Evolutionary conservation across 2,113 vertebrate genomes (phyloP).

Genomic region (Galeopterus variegatus): DNA sequence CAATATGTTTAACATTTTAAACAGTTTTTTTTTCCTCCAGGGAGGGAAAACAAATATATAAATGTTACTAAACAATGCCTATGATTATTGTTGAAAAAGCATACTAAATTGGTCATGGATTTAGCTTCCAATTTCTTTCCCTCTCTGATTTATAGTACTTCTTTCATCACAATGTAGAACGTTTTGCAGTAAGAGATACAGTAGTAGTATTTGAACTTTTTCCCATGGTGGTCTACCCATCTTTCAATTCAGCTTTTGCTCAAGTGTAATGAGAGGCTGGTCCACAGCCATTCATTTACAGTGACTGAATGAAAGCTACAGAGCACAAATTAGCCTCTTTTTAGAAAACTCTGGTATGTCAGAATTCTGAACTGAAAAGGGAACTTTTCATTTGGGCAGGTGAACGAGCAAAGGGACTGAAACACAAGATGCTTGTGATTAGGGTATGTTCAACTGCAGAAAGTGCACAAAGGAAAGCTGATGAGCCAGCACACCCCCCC

Average conservation of each 20-base stretch:
- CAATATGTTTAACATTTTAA: not conserved
- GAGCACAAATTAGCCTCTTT: conserved; percentile 35
- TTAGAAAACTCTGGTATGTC: not conserved
- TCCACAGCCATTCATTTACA: conserved; percentile 11
- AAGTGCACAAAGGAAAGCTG: conserved; percentile 86
- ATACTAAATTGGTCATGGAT: conserved; percentile 51
- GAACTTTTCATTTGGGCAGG: conserved; percentile 62
- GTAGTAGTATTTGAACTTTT: conserved; percentile 21
- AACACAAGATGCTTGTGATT: conserved; percentile 77
- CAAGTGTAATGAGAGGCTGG: conserved; percentile 26
- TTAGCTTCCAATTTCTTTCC: conserved; percentile 56
- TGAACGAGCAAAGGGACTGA: conserved; percentile 36
- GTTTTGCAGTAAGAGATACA: conserved; percentile 30
- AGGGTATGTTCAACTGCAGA: conserved; percentile 46
- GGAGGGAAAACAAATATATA: not conserved
- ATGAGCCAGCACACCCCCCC: conserved; percentile 84
- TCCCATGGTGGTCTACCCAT: not conserved
- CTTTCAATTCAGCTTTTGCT: conserved; percentile 52
- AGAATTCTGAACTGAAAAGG: conserved; percentile 58
- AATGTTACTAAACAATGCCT: conserved; percentile 50
- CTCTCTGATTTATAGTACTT: conserved; percentile 26
- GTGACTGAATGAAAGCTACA: conserved; percentile 56
- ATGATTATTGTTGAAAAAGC: conserved; percentile 54
- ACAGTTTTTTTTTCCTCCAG: not conserved
- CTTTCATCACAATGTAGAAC: conserved; percentile 22